A percentile compares a stretch with the other conserved stretches of the same genome.
Conservation (phyloP, 2,113 vertebrate genomes). For the Pachyramphus minor region DNA sequence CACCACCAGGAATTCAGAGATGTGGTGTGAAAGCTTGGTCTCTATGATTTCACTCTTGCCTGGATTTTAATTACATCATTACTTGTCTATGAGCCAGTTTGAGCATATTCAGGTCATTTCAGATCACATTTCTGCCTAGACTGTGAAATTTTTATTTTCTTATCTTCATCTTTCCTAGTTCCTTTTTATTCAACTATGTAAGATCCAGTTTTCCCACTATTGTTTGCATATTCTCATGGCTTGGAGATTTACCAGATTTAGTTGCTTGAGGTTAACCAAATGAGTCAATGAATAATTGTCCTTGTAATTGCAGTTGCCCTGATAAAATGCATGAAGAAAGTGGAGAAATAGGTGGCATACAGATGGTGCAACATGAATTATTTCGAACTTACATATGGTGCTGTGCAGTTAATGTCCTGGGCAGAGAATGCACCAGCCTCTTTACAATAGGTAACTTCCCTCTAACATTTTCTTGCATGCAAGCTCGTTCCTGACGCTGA, state of each 20-base stretch:
- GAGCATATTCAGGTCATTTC: background rate
- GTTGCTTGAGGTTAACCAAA: constrained; percentile 11
- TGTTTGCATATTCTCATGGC: constrained; percentile 8
- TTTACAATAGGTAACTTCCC: constrained; percentile 74
- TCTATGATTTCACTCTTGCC: background rate
- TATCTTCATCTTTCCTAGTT: constrained; percentile 38
- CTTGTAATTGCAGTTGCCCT: constrained; percentile 71
- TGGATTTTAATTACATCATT: background rate
- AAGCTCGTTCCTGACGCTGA: background rate
- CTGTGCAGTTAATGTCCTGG: constrained; percentile 74
- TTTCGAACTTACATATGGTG: constrained; percentile 68
- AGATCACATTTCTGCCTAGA: background rate
- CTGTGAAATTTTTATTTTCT: constrained; percentile 7
- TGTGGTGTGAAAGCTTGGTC: background rate
- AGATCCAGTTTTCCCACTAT: constrained; percentile 15
- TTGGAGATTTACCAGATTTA: background rate
- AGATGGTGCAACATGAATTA: constrained; percentile 15
- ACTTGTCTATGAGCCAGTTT: background rate
- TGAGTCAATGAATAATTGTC: constrained; percentile 8
- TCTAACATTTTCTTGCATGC: background rate
- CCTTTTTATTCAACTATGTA: background rate
- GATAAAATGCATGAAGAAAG: constrained; percentile 15
- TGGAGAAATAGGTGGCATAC: background rate
- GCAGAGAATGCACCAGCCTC: constrained; percentile 69
- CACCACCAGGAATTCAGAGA: background rate